These are phyloP conservation scores for Stegastes partitus DNA, from an alignment of 2,113 vertebrate species.

Conservation along the genomic window DNA sequence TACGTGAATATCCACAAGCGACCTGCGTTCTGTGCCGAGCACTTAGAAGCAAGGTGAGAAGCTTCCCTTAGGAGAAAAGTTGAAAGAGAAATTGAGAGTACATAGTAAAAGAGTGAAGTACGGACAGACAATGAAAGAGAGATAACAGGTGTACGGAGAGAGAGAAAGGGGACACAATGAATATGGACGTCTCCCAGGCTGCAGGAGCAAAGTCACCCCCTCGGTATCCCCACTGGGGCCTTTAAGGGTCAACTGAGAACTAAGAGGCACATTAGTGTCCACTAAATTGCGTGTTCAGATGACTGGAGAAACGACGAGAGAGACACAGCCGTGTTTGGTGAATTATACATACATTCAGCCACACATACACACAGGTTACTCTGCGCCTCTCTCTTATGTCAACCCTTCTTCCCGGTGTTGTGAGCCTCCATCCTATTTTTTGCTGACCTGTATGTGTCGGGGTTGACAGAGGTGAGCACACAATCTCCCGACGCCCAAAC, in stretches of 20 bases:
- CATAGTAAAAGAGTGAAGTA: conserved; percentile 42
- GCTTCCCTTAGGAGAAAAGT: conserved; percentile 62
- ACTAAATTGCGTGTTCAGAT: conserved; percentile 47
- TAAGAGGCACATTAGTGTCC: conserved; percentile 53
- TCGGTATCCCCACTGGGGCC: conserved; percentile 36
- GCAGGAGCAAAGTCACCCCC: conserved; percentile 75
- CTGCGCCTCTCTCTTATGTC: conserved; percentile 39
- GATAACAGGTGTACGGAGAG: conserved; percentile 59
- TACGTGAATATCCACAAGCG: conserved; percentile 17
- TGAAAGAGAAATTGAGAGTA: conserved; percentile 55
- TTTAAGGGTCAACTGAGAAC: conserved; percentile 71
- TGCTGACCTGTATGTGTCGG: conserved; percentile 80
- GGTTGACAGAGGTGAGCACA: conserved; percentile 83
- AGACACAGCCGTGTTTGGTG: conserved; percentile 54
- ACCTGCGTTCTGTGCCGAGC: conserved; percentile 3
- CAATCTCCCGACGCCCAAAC: conserved; percentile 81
- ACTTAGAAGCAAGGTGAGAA: conserved; percentile 55
- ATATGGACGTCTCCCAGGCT: conserved; percentile 63
- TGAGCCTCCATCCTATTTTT: conserved; percentile 78
- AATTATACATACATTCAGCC: conserved; percentile 69
- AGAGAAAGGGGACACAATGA: conserved; percentile 58
- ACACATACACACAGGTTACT: conserved; percentile 56
- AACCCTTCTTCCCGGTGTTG: conserved; percentile 53
- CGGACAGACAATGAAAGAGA: conserved; percentile 51
- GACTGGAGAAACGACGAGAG: conserved; percentile 46